Evolutionary conservation across 2,113 vertebrate species (phyloP).

Genomic region (Porphyrio hochstetteri): DNA sequence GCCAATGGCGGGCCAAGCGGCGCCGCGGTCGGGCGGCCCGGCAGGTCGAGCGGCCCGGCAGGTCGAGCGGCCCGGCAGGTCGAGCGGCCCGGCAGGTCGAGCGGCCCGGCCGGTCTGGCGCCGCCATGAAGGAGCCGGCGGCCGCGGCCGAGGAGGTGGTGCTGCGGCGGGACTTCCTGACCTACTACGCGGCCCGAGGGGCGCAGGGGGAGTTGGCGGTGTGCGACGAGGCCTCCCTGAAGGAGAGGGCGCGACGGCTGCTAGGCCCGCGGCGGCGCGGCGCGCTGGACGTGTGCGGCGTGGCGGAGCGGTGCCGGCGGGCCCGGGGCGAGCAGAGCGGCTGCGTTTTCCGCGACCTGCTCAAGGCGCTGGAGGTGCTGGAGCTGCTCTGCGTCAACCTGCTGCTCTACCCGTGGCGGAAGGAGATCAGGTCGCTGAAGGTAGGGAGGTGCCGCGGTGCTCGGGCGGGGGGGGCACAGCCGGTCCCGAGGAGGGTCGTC

Average conservation of each 20-base stretch:
- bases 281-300: background rate
- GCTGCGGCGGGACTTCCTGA: background rate
- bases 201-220: background rate
- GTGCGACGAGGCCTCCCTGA: conserved; percentile 27
- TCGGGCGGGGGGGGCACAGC: too few relatives aligned
- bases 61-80: background rate
- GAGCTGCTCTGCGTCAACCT: conserved; percentile 72
- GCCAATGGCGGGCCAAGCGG: background rate
- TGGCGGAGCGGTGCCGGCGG: conserved; percentile 4
- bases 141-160: background rate
- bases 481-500: too few relatives aligned
- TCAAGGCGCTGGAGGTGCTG: conserved; percentile 60
- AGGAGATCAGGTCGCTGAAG: conserved; percentile 71
- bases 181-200: background rate
- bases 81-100: background rate
- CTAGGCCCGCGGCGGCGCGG: background rate
- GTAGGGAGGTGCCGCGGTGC: background rate
- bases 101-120: background rate
- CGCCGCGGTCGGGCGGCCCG: background rate
- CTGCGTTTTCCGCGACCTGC: background rate
- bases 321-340: background rate
- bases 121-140: conserved; percentile 3
- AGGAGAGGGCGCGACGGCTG: background rate
- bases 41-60: background rate
- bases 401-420: conserved; percentile 70